phyloP scores from a whole-genome alignment of 2,888 invertebrate genomes.

The Drosophila nr. perissopoda region DNA sequence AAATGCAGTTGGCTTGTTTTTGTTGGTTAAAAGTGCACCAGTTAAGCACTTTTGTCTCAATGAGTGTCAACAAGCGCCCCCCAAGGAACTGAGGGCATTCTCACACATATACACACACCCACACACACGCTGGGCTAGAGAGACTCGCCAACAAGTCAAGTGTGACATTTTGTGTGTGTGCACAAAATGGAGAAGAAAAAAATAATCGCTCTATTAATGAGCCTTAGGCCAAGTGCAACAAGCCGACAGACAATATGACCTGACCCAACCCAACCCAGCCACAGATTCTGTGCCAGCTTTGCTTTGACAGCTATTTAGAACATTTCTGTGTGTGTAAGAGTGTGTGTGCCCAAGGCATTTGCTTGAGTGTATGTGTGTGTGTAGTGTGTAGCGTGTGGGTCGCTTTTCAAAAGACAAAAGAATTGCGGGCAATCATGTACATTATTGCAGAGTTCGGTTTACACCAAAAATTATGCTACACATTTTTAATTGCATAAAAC shows the following conservation, averaged over 20 bases:
- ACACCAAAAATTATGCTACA: slow-evolving; percentile 3
- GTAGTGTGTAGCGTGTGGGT: slow-evolving; percentile 4
- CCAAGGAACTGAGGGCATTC: slow-evolving; percentile 47
- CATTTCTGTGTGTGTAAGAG: slow-evolving; percentile 18
- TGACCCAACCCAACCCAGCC: slow-evolving; percentile 52
- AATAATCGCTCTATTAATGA: slow-evolving; percentile 76
- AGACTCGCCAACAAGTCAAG: slow-evolving; percentile 13
- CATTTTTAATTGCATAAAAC: background rate
- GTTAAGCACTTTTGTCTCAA: slow-evolving; percentile 81
- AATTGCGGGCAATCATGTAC: background rate
- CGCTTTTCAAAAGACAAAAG: slow-evolving; percentile 6
- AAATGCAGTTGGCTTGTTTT: slow-evolving; percentile 15
- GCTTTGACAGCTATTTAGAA: slow-evolving; percentile 46
- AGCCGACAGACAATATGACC: slow-evolving; percentile 75
- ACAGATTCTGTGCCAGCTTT: slow-evolving; percentile 11
- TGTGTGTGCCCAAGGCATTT: slow-evolving; percentile 3
- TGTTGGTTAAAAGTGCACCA: slow-evolving; percentile 71
- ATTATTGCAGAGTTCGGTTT: slow-evolving; percentile 1
- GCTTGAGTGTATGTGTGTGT: slow-evolving; percentile 11
- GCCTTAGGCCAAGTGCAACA: slow-evolving; percentile 81
- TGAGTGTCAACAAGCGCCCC: slow-evolving; percentile 76
- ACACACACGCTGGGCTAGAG: background rate
- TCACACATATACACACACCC: slow-evolving; percentile 8
- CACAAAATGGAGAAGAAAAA: slow-evolving; percentile 54
- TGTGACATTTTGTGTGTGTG: slow-evolving; percentile 42